Percentiles rank a stretch among this genome's conserved stretches.
Evolutionary conservation across 2,113 vertebrate genomes (phyloP).

Genomic region (Bambusicola thoracicus): DNA sequence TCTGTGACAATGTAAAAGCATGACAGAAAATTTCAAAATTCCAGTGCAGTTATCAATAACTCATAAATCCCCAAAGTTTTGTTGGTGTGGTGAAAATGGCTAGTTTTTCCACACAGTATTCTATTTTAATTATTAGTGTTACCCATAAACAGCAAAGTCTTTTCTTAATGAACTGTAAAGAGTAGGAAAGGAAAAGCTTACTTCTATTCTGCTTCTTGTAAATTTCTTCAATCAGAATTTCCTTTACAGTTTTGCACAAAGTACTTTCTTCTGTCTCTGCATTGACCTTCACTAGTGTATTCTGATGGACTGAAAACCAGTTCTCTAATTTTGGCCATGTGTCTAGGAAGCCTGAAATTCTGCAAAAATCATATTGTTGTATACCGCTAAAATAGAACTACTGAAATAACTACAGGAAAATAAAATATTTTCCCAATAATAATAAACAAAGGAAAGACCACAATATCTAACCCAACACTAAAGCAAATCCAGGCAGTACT

Average conservation of each 20-base stretch:
- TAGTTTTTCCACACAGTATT: background rate
- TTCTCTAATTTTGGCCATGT: slow-evolving; percentile 85
- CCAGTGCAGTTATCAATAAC: background rate
- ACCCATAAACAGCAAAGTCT: background rate
- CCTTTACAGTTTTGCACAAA: slow-evolving; percentile 80
- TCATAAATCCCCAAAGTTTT: background rate
- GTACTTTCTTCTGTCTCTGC: slow-evolving; percentile 80
- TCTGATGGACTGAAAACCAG: slow-evolving; percentile 85
- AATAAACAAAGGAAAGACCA: background rate
- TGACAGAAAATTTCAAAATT: background rate
- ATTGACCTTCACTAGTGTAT: slow-evolving; percentile 84
- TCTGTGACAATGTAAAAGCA: background rate
- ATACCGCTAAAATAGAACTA: background rate
- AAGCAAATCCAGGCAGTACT: background rate
- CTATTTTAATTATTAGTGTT: background rate
- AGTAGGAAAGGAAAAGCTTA: slow-evolving; percentile 62
- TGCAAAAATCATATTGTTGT: slow-evolving; percentile 60
- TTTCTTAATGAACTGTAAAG: background rate
- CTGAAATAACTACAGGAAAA: background rate
- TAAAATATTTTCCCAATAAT: background rate
- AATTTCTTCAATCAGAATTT: slow-evolving; percentile 74
- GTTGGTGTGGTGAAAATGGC: background rate
- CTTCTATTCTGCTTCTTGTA: slow-evolving; percentile 76
- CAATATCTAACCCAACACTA: background rate
- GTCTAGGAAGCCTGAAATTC: slow-evolving; percentile 86